These are phyloP conservation scores for Megalops cyprinoides DNA, from an alignment of 2,797 vertebrate genomes.

Conservation along the genomic window DNA sequence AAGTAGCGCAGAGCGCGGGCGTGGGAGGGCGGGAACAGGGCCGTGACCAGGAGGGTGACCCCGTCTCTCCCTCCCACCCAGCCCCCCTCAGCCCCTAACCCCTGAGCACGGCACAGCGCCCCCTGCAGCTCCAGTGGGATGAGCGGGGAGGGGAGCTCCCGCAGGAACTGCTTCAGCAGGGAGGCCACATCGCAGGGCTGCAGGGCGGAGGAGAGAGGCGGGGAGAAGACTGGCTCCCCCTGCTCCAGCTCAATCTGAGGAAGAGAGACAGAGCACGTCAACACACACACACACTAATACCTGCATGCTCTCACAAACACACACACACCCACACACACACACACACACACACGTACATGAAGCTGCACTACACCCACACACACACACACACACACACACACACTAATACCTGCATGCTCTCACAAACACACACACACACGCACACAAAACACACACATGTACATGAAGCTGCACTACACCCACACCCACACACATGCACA, in stretches of 20 bases:
- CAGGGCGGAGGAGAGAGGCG: constrained; percentile 37
- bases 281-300: not conserved
- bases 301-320: no score
- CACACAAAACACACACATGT: no score
- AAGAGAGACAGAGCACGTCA: not conserved
- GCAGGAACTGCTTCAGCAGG: constrained; percentile 66
- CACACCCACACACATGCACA: no score
- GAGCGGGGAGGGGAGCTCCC: constrained; percentile 60
- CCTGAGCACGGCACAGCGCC: constrained; percentile 62
- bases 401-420: no score
- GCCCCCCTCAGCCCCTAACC: constrained; percentile 30
- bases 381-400: no score
- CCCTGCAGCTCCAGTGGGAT: constrained; percentile 57
- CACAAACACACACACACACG: no score
- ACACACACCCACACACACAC: no score
- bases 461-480: no score
- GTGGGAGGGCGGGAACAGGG: constrained; percentile 55
- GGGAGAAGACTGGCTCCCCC: constrained; percentile 44
- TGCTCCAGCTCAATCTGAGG: constrained; percentile 51
- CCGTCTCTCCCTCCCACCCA: constrained; percentile 33
- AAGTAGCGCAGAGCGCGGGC: constrained; percentile 54
- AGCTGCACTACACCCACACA: no score
- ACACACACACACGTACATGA: no score
- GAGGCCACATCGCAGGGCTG: constrained; percentile 64
- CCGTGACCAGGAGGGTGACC: constrained; percentile 50